Conservation (phyloP, 2,888 invertebrate species). For the Oegoconia quadripuncta region DNA sequence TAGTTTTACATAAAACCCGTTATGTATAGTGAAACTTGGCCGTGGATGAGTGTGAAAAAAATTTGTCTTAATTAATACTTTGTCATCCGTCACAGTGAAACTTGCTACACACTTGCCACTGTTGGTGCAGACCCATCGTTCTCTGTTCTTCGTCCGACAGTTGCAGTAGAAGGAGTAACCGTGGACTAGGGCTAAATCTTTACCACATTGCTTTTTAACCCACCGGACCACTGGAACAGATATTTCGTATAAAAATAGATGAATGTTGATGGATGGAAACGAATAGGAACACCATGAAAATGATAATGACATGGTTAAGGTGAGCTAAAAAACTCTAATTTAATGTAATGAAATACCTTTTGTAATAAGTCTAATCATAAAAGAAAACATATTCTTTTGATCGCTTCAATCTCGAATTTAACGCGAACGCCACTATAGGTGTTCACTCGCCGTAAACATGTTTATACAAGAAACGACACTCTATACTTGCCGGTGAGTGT, state of each 20-base stretch:
- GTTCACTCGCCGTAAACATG: too few species aligned
- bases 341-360: not conserved
- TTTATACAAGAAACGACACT: too few species aligned
- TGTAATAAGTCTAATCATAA: not conserved
- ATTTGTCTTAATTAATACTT: constrained; percentile 3
- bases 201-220: constrained; percentile 1
- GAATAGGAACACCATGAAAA: too few species aligned
- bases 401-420: too few species aligned
- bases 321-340: not conserved
- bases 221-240: not conserved
- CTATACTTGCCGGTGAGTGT: too few species aligned
- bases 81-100: constrained; percentile 12
- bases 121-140: constrained; percentile 22
- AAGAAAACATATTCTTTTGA: too few species aligned
- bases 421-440: too few species aligned
- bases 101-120: constrained; percentile 3
- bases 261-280: not conserved
- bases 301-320: too few species aligned
- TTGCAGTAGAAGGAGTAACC: constrained; percentile 20
- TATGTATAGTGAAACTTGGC: constrained; percentile 18
- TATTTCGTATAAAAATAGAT: not conserved
- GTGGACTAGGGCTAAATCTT: constrained; percentile 5
- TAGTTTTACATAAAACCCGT: constrained; percentile 22
- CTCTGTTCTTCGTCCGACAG: not conserved
- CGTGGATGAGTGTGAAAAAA: constrained; percentile 25